Evolutionary conservation across 2,113 vertebrate species (phyloP).

Genomic region (Mola mola): DNA sequence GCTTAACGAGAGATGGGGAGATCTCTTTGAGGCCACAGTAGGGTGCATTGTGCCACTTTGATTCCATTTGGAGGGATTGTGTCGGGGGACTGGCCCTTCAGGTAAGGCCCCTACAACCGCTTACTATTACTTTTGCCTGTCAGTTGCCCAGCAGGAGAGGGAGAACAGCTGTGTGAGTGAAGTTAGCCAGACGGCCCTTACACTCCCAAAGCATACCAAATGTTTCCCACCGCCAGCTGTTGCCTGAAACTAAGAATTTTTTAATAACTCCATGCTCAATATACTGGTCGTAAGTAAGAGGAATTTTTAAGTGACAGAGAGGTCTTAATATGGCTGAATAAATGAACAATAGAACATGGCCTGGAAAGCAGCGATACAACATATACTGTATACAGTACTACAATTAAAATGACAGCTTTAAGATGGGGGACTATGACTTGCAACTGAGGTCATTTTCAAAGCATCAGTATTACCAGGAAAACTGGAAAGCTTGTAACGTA

Average conservation of each 20-base stretch:
- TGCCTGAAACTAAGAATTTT: constrained; percentile 24
- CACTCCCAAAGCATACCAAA: constrained; percentile 37
- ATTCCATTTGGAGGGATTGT: constrained; percentile 74
- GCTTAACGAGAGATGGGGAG: constrained; percentile 65
- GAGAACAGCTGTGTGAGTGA: constrained; percentile 24
- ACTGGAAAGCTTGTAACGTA: no score
- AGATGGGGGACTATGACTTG: no score
- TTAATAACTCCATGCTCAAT: constrained; percentile 14
- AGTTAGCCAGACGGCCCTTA: constrained; percentile 28
- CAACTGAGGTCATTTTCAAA: no score
- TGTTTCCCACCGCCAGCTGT: constrained; percentile 22
- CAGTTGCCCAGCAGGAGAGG: constrained; percentile 64
- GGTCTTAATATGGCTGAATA: constrained; percentile 15
- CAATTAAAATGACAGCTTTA: no score
- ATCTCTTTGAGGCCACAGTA: constrained; percentile 74
- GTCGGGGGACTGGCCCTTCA: constrained; percentile 55
- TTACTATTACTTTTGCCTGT: constrained; percentile 59
- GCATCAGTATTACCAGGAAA: no score
- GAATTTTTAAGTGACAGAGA: constrained; percentile 1
- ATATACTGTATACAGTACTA: no score
- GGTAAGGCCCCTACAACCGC: constrained; percentile 65
- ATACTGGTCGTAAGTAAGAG: not conserved
- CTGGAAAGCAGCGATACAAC: not conserved
- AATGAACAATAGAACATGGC: not conserved
- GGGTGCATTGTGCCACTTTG: constrained; percentile 75